Evolutionary conservation across 2,888 invertebrate genomes (phyloP).

Genomic region (Spodoptera littoralis): DNA sequence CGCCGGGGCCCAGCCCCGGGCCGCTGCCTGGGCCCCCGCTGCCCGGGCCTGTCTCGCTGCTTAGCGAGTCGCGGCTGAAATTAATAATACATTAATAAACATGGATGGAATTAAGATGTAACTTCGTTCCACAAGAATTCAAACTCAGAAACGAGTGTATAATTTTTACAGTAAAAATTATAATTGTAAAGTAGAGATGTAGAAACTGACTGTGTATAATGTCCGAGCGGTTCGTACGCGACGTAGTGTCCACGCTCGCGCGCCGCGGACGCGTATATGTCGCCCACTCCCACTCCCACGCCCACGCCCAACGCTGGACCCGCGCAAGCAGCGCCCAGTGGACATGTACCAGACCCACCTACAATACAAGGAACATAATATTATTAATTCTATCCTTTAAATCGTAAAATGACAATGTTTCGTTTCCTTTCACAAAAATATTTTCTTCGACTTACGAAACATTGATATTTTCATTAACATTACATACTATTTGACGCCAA

Average conservation of each 20-base stretch:
- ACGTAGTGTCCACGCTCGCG: slow-evolving; percentile 86
- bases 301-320: slow-evolving; percentile 18
- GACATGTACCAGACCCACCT: slow-evolving; percentile 75
- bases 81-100: no score
- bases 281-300: slow-evolving; percentile 57
- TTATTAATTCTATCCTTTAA: no score
- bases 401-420: no score
- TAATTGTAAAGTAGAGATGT: no score
- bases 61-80: slow-evolving; percentile 78
- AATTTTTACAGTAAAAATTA: no score
- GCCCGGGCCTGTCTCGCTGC: slow-evolving; percentile 68
- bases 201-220: slow-evolving; percentile 81
- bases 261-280: slow-evolving; percentile 82
- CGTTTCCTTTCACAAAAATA: no score
- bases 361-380: background rate
- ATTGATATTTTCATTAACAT: no score
- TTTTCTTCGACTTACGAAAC: no score
- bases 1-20: background rate
- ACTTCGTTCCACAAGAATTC: no score
- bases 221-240: slow-evolving; percentile 85
- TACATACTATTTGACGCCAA: no score
- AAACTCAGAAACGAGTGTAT: no score
- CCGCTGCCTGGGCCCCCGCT: slow-evolving; percentile 28
- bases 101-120: no score
- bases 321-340: slow-evolving; percentile 74